Evolutionary conservation across 2,113 vertebrate genomes (phyloP), one percentile per base, ranked within the genome.

Genomic region (Seriola dumerili): DNA sequence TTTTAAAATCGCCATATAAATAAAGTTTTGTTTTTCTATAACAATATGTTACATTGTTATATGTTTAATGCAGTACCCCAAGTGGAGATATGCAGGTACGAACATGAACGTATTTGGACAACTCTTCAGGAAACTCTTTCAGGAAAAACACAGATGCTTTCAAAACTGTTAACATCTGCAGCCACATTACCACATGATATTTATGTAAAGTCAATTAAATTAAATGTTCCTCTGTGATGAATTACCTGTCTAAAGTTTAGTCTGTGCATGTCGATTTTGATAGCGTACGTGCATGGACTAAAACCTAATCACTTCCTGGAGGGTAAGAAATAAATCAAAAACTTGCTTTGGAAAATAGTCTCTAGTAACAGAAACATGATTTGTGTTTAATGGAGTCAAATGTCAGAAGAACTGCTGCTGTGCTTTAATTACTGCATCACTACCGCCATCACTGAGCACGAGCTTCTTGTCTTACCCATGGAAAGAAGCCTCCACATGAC

Each of bases 401-500:
- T 50, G 21, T 46, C 17, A 7, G 42, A 66, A 23, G 1, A 8
- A 29, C 55, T 8, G 25, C 5, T 23, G 40, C 9, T 13, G 50
- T 19, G 40, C 0, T 54, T 21, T 10, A 12, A 61, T 44, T 6
- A 38, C 17, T 13, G 23, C 38, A 40, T 1, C 23, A 23, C 48
- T 16, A 17, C 1, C 55, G 13, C 2, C 36, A 34, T 38, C 17
- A 32, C 6, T 46, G 42, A 9, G 4, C 17, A 55, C 8, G 4
- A 38, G 29, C 23, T 9, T 9, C 5, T 2, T 2, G 4, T 62
- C 95, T 96, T 83, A 97, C 97, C 97, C 67, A 96, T 85, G 44
- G 96, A 95, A 0, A 98, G 95, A 50, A 96, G 94, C 48, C 96
- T 94, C 97, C 97, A 98, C 76, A 96, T 96, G 32, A 98, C 96